These are phyloP conservation scores for Bungarus multicinctus DNA, from an alignment of 2,113 vertebrate genomes.

Conservation along the genomic window DNA sequence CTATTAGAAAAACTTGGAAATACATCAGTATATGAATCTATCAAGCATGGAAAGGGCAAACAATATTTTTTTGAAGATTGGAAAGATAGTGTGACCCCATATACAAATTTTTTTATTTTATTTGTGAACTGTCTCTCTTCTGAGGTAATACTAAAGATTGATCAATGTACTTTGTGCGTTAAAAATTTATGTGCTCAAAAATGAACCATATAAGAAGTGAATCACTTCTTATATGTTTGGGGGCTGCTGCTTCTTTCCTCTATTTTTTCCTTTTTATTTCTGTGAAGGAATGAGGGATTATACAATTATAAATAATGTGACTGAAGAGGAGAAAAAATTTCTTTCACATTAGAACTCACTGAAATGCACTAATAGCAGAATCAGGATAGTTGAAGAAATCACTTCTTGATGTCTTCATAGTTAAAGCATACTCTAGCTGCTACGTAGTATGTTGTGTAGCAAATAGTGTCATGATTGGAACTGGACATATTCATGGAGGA, in stretches of 20 bases:
- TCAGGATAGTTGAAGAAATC: not conserved
- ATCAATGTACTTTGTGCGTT: not conserved
- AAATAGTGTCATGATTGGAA: not conserved
- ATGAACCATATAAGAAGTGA: no score
- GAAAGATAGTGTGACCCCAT: not conserved
- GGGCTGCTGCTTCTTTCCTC: not conserved
- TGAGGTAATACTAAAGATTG: not conserved
- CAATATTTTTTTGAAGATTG: not conserved
- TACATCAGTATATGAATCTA: not conserved
- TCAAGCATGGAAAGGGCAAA: not conserved
- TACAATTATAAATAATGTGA: not conserved
- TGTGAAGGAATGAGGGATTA: not conserved
- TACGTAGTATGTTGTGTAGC: not conserved
- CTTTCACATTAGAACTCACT: not conserved
- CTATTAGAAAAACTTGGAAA: not conserved
- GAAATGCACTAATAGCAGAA: not conserved
- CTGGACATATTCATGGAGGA: no score
- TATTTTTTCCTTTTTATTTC: not conserved
- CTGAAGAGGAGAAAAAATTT: not conserved
- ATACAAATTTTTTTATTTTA: not conserved
- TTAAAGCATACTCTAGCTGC: not conserved
- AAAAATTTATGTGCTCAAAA: not conserved
- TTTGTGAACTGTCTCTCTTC: not conserved
- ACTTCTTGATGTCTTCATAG: not conserved
- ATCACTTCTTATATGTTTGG: not conserved